Evolutionary conservation across 2,113 vertebrate genomes (phyloP), one percentile per base, ranked within the genome.

Genomic region (Paratilapia polleni): DNA sequence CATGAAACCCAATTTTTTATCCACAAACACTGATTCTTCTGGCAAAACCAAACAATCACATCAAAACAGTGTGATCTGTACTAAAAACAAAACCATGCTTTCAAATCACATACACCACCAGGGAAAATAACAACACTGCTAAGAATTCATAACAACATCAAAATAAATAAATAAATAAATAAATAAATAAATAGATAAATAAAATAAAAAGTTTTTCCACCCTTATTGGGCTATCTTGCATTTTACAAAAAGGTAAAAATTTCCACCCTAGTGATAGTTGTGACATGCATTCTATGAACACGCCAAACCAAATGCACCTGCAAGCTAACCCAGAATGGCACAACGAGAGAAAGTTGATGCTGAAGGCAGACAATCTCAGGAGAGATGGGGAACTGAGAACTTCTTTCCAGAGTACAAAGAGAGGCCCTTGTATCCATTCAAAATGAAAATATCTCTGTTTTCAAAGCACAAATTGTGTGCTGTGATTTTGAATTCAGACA

Each of bases 291-390:
- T 52, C 47, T 52, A 24, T 73, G 47, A 52, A 5, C 26, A 73
- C 10, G 52, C 4, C 22, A 59, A 14, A 24, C 57, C 57, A 59
- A 31, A 73, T 4, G 6, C 31, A 34, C 19, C 26, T 73, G 68
- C 26, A 73, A 31, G 47, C 43, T 52, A 73, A 31, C 49, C 26
- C 26, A 54, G 47, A 31, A 73, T 34, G 68, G 68, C 68, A 73
- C 68, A 73, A 73, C 68, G 52, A 73, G 52, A 43, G 47, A 73
- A 73, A 19, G 26, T 54, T 70, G 19, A 73, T 4, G 68, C 68
- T 73, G 26, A 73, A 73, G 68, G 68, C 47, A 73, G 47, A 73
- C 17, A 54, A 43, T 73, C 68, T 73, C 47, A 52, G 52, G 68
- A 73, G 68, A 31, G 43, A 10, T 14, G 47, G 24, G 10, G 43